A percentile compares a stretch with the other conserved stretches of the same genome.
These are phyloP conservation scores for Drosophila stalkeri DNA, from an alignment of 2,888 invertebrate species.

Conservation along the genomic window DNA sequence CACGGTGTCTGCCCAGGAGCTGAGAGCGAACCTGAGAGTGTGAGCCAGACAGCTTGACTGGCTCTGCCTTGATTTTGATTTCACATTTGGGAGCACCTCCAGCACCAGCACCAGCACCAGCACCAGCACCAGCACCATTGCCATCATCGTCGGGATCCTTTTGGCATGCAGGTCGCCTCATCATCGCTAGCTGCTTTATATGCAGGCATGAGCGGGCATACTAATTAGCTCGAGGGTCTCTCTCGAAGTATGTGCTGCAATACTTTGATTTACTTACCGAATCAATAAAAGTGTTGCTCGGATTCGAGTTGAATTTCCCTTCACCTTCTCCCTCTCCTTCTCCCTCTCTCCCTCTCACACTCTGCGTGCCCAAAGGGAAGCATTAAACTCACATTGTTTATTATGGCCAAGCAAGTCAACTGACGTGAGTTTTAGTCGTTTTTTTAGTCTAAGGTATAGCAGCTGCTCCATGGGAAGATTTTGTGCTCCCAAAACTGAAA, in stretches of 20 bases:
- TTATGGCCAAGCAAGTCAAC: slow-evolving; percentile 45
- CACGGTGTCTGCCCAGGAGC: slow-evolving; percentile 67
- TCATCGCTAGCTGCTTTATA: slow-evolving; percentile 62
- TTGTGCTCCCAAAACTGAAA: slow-evolving; percentile 41
- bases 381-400: slow-evolving; percentile 74
- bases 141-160: slow-evolving; percentile 44
- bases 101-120: background rate
- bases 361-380: slow-evolving; percentile 42
- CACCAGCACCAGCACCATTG: background rate
- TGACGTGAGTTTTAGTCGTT: slow-evolving; percentile 37
- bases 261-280: slow-evolving; percentile 71
- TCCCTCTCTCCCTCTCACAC: background rate
- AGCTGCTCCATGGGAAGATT: slow-evolving; percentile 36
- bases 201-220: slow-evolving; percentile 80
- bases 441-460: slow-evolving; percentile 10
- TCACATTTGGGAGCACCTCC: slow-evolving; percentile 48
- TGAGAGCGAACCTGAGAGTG: background rate
- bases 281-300: slow-evolving; percentile 63
- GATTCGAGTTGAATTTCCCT: background rate
- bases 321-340: background rate
- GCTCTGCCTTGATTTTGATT: slow-evolving; percentile 62
- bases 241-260: slow-evolving; percentile 43
- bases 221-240: slow-evolving; percentile 70
- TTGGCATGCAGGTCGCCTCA: slow-evolving; percentile 71
- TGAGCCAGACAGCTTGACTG: slow-evolving; percentile 70